These are phyloP conservation scores for Hypselothyrea guttata DNA, from an alignment of 2,888 invertebrate species.

Conservation along the genomic window DNA sequence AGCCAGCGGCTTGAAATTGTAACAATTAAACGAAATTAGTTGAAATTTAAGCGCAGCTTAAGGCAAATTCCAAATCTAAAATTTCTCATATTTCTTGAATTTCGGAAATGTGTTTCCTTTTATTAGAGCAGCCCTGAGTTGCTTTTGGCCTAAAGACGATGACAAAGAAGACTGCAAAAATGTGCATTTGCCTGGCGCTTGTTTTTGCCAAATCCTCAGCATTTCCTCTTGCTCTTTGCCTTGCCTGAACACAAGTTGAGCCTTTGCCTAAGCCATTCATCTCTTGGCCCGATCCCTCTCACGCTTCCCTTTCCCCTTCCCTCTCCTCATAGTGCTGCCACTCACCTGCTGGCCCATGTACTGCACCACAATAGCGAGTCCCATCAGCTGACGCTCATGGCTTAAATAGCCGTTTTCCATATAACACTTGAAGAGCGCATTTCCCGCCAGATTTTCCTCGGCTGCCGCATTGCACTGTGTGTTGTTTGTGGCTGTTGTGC, in stretches of 20 bases:
- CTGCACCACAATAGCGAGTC: conserved; percentile 91
- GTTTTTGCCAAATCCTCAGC: conserved; percentile 30
- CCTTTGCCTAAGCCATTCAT: conserved; percentile 3
- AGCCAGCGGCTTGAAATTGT: conserved; percentile 50
- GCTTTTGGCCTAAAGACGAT: conserved; percentile 24
- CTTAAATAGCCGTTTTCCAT: conserved; percentile 60
- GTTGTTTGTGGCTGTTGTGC: neutral
- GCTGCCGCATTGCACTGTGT: neutral
- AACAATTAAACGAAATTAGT: conserved; percentile 78
- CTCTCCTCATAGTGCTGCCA: too few species aligned
- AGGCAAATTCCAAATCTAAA: conserved; percentile 58
- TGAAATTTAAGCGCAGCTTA: conserved; percentile 74
- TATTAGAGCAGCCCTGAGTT: conserved; percentile 59
- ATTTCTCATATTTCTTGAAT: too few species aligned
- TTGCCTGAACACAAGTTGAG: conserved; percentile 5
- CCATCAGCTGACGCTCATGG: conserved; percentile 86
- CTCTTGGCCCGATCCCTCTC: neutral
- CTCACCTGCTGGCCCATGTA: conserved; percentile 91
- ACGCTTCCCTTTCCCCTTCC: too few species aligned
- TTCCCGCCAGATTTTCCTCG: conserved; percentile 11
- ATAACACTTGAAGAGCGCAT: conserved; percentile 33
- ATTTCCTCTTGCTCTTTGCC: neutral
- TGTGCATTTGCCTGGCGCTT: conserved; percentile 57
- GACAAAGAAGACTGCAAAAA: conserved; percentile 24
- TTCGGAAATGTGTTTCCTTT: conserved; percentile 38